Base-by-base conservation (phyloP, 1,140 invertebrate species). In the Teleopsis dalmanni region DNA sequence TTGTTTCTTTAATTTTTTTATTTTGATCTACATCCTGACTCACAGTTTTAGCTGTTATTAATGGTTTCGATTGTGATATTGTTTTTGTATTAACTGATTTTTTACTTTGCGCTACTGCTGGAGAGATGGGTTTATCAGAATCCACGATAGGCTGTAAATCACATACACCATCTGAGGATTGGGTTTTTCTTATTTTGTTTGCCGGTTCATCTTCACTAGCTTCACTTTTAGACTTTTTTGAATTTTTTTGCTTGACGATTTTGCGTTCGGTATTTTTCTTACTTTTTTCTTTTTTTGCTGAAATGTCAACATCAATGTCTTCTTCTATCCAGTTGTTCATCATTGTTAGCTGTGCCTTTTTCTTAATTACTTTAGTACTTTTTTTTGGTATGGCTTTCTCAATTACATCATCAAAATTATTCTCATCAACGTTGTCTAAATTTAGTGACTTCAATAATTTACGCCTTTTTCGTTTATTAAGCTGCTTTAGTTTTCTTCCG, bases 391-490 rank as follows among this genome's bases (percentile, higher is more conserved):
- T 52, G 19, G 58, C 60, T 31, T 62, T 60, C 25, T 47, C 35
- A 8, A 69, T 51, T n/a, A 60, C 29, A 25, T 70, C 52, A 13
- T 68, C 58, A 36, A 58, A 59, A 48, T 65, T 66, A 8, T 65
- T 52, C 53, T 62, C 62, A 35, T 69, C 58, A 2, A 66, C 60
- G 29, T 69, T 59, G 3, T 56, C 56, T 45, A 65, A 69, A 33
- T 69, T 65, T 0, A 69, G 27, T 48, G 62, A 33, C 63, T 48
- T 56, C 8, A 70, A 50, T 11, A 70, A 45, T 7, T 64, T 64
- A 8, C 61, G 64, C 3, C 67, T 59, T 36, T 70, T 70, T 11
- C 60, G 47, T 41, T 70, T 70, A 37, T 57, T 68, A 3, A 70
- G 42, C 43, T 70, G 63, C 22, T 70, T 70, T 2, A 70, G 45